phyloP scores from a whole-genome alignment of 2,888 invertebrate genomes.

The Ditylenchus weischeri region DNA sequence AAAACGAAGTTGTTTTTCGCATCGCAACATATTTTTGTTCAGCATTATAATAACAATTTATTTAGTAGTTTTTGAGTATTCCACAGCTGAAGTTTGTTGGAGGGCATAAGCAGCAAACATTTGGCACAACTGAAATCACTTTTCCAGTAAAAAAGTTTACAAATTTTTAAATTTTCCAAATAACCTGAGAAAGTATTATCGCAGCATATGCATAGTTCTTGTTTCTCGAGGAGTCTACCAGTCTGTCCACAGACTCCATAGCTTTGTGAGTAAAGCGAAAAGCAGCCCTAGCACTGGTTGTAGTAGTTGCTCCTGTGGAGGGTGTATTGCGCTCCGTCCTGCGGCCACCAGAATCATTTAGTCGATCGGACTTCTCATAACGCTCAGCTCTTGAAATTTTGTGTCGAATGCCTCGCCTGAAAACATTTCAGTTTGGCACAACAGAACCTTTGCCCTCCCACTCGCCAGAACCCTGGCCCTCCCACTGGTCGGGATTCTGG shows the following conservation, averaged over 20 bases:
- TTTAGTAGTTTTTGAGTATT: background rate
- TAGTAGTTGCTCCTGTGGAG: background rate
- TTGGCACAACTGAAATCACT: constrained; percentile 71
- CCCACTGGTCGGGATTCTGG: too few relatives aligned
- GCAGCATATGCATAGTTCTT: constrained; percentile 72
- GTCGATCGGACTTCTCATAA: constrained; percentile 7
- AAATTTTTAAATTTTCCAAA: too few relatives aligned
- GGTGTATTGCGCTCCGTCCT: constrained; percentile 3
- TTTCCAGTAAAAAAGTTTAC: too few relatives aligned
- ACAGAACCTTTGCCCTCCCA: too few relatives aligned
- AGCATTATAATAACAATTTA: too few relatives aligned
- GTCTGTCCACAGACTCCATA: constrained; percentile 19
- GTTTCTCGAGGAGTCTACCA: constrained; percentile 40
- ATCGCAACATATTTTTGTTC: too few relatives aligned
- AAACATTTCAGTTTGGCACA: too few relatives aligned
- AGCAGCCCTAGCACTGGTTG: constrained; percentile 5
- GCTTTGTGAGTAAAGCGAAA: constrained; percentile 11
- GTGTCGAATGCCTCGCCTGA: constrained; percentile 9
- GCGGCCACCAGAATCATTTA: constrained; percentile 11
- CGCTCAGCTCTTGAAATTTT: constrained; percentile 10
- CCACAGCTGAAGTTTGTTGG: constrained; percentile 71
- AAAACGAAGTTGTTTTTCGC: too few relatives aligned
- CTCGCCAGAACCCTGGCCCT: too few relatives aligned
- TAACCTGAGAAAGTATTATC: constrained; percentile 77
- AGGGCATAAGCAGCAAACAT: constrained; percentile 89